phyloP scores from a whole-genome alignment of 2,113 vertebrate species.

The Mastomys natalensis region DNA sequence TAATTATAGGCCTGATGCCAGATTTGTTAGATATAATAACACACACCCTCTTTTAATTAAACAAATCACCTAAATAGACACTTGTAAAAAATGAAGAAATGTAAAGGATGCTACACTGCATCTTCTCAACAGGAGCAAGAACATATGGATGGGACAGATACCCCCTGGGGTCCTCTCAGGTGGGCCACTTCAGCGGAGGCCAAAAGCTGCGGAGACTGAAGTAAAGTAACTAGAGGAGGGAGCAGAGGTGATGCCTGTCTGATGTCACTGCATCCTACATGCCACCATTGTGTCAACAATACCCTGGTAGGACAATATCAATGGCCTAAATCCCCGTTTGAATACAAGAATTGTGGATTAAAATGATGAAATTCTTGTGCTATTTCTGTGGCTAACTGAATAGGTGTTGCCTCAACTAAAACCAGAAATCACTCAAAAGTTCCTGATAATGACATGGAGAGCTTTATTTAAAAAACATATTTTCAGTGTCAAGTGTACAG shows the following conservation, averaged over 20 bases:
- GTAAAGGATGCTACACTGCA: background rate
- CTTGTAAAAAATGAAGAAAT: conserved; percentile 24
- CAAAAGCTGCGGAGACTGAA: background rate
- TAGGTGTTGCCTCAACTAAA: background rate
- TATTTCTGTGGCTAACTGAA: background rate
- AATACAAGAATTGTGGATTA: background rate
- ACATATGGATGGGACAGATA: background rate
- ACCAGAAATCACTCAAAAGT: background rate
- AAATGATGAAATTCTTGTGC: background rate
- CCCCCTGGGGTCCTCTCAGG: background rate
- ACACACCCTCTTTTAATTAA: conserved; percentile 48
- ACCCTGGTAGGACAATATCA: background rate
- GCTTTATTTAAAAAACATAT: background rate
- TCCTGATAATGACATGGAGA: background rate
- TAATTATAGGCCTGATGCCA: conserved; percentile 15
- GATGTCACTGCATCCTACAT: background rate
- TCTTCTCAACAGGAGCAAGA: conserved; percentile 5
- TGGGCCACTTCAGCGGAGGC: background rate
- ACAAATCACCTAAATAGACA: background rate
- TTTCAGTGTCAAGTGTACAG: background rate
- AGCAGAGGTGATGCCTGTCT: background rate
- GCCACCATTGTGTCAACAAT: background rate
- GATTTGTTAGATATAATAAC: background rate
- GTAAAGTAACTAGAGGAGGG: background rate
- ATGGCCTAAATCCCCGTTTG: background rate